Base-by-base conservation (phyloP, 2,113 vertebrate species). In the Pseudonaja textilis region DNA sequence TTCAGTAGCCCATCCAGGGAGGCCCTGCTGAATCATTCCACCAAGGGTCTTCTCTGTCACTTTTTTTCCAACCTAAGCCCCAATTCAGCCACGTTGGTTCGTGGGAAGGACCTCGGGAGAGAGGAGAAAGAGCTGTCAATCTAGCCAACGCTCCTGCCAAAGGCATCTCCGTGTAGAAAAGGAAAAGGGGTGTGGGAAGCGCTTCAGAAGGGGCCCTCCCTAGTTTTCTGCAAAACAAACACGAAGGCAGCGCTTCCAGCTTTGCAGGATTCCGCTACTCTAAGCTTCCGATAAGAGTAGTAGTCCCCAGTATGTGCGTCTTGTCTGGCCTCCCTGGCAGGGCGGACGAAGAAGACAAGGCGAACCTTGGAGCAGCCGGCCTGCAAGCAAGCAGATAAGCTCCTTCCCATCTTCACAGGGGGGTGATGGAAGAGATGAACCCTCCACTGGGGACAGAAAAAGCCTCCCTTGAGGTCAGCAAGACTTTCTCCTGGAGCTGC, bases 71-170 rank as follows among this genome's bases (percentile, higher is more conserved):
- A 26, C 23, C 10, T 26, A 50, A 87, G 50, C 10, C 47, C 42
- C 5, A 26, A 59, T 34, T 3, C 10, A 10, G 2, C 88, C 34
- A 16, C 1, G 5, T 25, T 22, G 85, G 57, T 61, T 59, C 7
- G 10, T 8, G 69, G 69, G 69, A 74, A 74, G 16, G 16, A 8
- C 2, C 16, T 39, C 0, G 69, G 16, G 69, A 39, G 69, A 39
- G 10, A 4, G 5, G 16, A 20, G n/a, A 16, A 20, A 8, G 16
- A 3, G 16, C n/a, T 0, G 0, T 18, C 69, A 34, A 34, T 6
- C 29, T 25, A 3, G n/a, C 6, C 16, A 3, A 7, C 16, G 1
- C 2, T 34, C 69, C 5, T 39, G n/a, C 69, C 7, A 39, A 69
- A 39, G n/a, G n/a, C 16, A 8, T 8, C 69, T 74, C n/a, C 8